These are phyloP conservation scores for Drosophila quasianomalipes DNA, from an alignment of 2,888 invertebrate species.

Conservation along the genomic window DNA sequence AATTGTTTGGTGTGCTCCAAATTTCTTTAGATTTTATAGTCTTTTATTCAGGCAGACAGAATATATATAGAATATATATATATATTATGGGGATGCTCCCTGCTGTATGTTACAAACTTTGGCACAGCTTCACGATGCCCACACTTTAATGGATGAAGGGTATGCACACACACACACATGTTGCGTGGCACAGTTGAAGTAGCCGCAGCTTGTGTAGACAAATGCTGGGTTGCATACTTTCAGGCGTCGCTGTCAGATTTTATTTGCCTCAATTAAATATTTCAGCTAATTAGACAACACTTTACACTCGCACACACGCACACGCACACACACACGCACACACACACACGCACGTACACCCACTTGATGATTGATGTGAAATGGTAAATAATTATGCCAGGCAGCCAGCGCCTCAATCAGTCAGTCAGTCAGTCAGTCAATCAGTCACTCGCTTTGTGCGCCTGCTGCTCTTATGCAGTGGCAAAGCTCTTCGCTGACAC, in stretches of 20 bases:
- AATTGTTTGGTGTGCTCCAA: neutral
- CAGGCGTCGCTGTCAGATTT: conserved; percentile 60
- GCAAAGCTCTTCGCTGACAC: neutral
- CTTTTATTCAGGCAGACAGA: neutral
- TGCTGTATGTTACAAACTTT: neutral
- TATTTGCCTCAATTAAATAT: conserved; percentile 74
- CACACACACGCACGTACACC: conserved; percentile 10
- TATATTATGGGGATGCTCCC: neutral
- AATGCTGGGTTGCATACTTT: conserved; percentile 48
- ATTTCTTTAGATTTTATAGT: neutral
- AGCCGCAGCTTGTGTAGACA: conserved; percentile 2
- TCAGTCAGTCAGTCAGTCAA: conserved; percentile 19
- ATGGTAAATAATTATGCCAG: conserved; percentile 70
- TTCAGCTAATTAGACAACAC: conserved; percentile 77
- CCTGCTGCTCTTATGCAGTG: conserved; percentile 1
- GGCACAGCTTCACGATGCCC: neutral
- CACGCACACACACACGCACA: conserved; percentile 11
- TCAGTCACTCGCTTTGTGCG: conserved; percentile 11
- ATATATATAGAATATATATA: neutral
- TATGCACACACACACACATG: neutral
- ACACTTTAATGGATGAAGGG: neutral
- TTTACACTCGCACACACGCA: conserved; percentile 53
- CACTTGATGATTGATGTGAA: conserved; percentile 66
- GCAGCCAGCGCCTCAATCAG: conserved; percentile 18
- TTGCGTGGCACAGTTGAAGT: neutral